A percentile compares a stretch with the other conserved stretches of the same genome.
Conservation (phyloP, 2,113 vertebrate genomes). For the Pedetes capensis region DNA sequence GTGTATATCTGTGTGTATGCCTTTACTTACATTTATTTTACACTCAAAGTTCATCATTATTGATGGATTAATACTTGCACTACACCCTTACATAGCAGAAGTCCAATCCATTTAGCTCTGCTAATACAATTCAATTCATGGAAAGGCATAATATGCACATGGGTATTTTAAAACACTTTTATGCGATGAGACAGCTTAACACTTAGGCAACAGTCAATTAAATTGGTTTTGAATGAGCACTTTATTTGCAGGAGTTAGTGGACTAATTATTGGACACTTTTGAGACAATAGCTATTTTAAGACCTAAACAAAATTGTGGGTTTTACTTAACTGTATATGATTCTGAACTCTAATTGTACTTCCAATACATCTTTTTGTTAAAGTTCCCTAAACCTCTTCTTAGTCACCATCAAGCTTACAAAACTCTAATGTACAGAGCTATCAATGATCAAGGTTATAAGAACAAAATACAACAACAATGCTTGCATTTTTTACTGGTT, state of each 20-base stretch:
- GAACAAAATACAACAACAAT: slow-evolving; percentile 55
- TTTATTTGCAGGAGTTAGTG: slow-evolving; percentile 41
- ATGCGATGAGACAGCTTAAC: not conserved
- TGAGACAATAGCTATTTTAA: slow-evolving; percentile 24
- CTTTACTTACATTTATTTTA: not conserved
- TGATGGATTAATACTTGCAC: not conserved
- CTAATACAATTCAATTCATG: not conserved
- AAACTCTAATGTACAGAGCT: not conserved
- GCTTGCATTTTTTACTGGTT: not conserved
- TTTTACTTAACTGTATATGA: slow-evolving; percentile 24
- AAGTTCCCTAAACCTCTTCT: not conserved
- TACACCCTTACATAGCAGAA: not conserved
- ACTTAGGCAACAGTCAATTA: slow-evolving; percentile 42
- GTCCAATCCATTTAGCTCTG: not conserved
- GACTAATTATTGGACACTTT: slow-evolving; percentile 40
- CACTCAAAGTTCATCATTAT: not conserved
- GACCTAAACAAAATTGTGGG: slow-evolving; percentile 17
- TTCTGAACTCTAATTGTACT: slow-evolving; percentile 7
- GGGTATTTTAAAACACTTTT: slow-evolving; percentile 17
- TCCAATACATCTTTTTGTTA: not conserved
- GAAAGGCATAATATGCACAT: not conserved
- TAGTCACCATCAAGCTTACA: not conserved
- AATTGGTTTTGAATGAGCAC: slow-evolving; percentile 31
- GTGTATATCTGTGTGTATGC: not conserved
- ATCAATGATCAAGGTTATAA: slow-evolving; percentile 31